Base-by-base conservation (phyloP, 2,797 vertebrate genomes). In the Gouania willdenowi region DNA sequence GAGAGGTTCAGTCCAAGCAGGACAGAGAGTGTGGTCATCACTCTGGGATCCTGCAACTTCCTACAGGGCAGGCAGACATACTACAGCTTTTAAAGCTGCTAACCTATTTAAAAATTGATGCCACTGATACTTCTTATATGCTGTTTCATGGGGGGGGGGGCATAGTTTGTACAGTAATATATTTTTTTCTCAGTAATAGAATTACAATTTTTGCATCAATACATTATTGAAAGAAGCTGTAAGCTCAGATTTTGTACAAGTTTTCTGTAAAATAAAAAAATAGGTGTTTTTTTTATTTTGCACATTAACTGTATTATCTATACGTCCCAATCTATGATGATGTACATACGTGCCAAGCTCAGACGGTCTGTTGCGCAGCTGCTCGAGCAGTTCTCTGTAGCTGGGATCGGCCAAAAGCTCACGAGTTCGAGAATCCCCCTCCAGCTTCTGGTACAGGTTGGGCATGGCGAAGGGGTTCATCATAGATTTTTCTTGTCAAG, bases 401-500 rank as follows among this genome's bases (percentile, higher is more conserved):
- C 88, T 88, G 1, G 94, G 91, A 31, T 98, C 93, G 9, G 69
- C 71, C 49, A 98, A 71, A 5, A 96, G 81, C 0, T 87, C 77
- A 23, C 89, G 76, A 0, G 94, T 96, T 8, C 93, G 85, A 37
- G 92, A 66, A 39, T 98, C 94, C 0, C 5, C 86, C 79, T 95
- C 93, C 60, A 98, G 75, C 71, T 94, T 93, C 59, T 93, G 91
- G 52, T 88, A 90, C 28, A 98, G 51, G 76, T 96, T 92, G 20
- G 94, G 92, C 65, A 91, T 82, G 11, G 92, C 89, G 53, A 98
- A 97, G 3, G 95, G 95, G 69, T 97, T 98, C 92, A 95, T 93
- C 80, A 94, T 90, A 14, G 91, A 77, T 75, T 91, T 90, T 56
- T 97, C 94, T 97, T 72, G 14, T 22, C 2, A 20, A 9, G 10